Percentiles rank a stretch among this genome's conserved stretches.
Evolutionary conservation across 1,140 invertebrate species (phyloP).

Genomic region (Nylanderia fulva): DNA sequence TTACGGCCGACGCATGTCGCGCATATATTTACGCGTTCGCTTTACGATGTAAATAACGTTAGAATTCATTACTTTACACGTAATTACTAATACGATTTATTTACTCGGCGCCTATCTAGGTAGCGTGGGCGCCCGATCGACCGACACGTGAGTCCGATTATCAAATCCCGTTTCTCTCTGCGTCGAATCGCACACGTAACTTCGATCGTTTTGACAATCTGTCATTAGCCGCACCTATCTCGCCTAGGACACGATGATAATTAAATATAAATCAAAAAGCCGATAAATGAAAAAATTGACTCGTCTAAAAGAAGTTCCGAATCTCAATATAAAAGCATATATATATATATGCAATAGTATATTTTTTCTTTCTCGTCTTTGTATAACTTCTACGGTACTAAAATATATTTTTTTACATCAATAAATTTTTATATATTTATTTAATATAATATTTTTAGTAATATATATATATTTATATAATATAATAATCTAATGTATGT

Average conservation of each 20-base stretch:
- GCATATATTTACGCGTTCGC: slow-evolving; percentile 60
- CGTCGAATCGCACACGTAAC: background rate
- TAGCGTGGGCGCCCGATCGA: slow-evolving; percentile 31
- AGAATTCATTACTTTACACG: slow-evolving; percentile 67
- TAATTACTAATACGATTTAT: slow-evolving; percentile 68
- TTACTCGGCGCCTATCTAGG: background rate
- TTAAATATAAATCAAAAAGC: background rate
- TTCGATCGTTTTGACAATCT: background rate
- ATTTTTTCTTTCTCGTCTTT: background rate
- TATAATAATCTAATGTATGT: no score
- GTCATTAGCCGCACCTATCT: background rate
- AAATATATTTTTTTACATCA: no score
- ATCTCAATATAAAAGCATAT: background rate
- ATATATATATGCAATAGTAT: no score
- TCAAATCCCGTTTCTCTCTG: background rate
- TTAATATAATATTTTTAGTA: no score
- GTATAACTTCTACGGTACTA: background rate
- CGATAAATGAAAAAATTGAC: background rate
- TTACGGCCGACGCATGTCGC: slow-evolving; percentile 7
- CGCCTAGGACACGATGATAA: background rate
- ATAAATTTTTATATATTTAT: no score
- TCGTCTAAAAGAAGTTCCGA: background rate
- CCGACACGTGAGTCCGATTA: background rate
- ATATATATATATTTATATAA: no score
- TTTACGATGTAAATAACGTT: slow-evolving; percentile 62